These are phyloP conservation scores for Drosophila baimaii DNA, from an alignment of 1,140 invertebrate genomes.

Conservation along the genomic window DNA sequence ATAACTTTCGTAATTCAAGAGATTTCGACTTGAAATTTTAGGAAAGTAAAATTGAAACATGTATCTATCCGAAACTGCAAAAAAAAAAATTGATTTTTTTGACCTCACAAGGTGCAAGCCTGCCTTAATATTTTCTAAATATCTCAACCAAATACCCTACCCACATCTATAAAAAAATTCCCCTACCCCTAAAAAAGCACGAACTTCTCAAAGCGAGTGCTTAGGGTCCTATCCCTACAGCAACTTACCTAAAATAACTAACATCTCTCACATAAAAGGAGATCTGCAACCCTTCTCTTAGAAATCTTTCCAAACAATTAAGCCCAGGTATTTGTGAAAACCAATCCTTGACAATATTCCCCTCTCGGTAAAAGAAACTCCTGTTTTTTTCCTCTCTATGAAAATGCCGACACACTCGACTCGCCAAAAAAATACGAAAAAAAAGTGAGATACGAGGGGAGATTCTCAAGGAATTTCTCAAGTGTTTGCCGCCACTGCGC, in stretches of 20 bases:
- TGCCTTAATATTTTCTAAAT: not conserved
- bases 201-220: not conserved
- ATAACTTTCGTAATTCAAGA: no score
- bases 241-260: slow-evolving; percentile 34
- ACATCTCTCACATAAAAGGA: slow-evolving; percentile 30
- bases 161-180: not conserved
- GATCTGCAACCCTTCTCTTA: slow-evolving; percentile 18
- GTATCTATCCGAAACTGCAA: no score
- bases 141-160: not conserved
- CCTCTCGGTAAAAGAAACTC: slow-evolving; percentile 33
- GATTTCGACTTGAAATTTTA: no score
- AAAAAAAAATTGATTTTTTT: no score
- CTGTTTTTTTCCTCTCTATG: slow-evolving; percentile 38
- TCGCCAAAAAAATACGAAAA: slow-evolving; percentile 34
- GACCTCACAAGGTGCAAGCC: no score
- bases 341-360: slow-evolving; percentile 57
- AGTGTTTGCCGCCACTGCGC: slow-evolving; percentile 57
- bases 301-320: slow-evolving; percentile 74
- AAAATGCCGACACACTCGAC: slow-evolving; percentile 73
- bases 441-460: slow-evolving; percentile 47
- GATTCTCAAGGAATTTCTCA: slow-evolving; percentile 68
- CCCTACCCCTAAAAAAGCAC: not conserved
- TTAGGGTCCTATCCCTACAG: slow-evolving; percentile 22
- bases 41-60: no score
- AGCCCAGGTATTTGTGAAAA: slow-evolving; percentile 46